Evolutionary conservation across 2,888 invertebrate genomes (phyloP).

Genomic region (Microctonus brassicae): DNA sequence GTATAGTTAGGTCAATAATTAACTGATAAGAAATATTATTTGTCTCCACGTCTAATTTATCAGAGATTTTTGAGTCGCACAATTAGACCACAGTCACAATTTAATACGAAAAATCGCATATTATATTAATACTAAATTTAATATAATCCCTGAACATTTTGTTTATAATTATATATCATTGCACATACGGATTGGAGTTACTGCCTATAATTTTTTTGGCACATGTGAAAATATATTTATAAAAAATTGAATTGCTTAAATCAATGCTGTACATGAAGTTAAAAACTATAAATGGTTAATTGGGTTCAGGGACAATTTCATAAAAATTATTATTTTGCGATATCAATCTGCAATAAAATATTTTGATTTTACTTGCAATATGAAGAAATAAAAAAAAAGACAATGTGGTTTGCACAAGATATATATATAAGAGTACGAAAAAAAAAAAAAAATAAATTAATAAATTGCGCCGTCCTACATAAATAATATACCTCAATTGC

Average conservation of each 20-base stretch:
- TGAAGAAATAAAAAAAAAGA: constrained; percentile 3
- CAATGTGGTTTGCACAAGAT: background rate
- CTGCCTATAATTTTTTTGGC: background rate
- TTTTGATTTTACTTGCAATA: background rate
- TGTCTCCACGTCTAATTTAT: background rate
- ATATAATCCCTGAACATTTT: constrained; percentile 24
- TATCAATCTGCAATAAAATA: constrained; percentile 24
- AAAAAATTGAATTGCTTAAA: constrained; percentile 9
- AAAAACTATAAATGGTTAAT: constrained; percentile 49
- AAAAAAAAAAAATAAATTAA: background rate
- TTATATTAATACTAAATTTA: background rate
- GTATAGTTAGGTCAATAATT: background rate
- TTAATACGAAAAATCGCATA: background rate
- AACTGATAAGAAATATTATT: constrained; percentile 24
- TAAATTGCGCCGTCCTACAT: constrained; percentile 26
- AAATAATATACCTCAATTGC: constrained; percentile 27
- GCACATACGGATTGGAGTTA: background rate
- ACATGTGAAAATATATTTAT: background rate
- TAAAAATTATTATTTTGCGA: constrained; percentile 47
- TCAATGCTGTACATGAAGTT: constrained; percentile 40
- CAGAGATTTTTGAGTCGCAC: constrained; percentile 27
- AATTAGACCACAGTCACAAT: constrained; percentile 12
- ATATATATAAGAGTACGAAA: too few relatives aligned
- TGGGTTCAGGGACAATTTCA: constrained; percentile 60
- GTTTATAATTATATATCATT: constrained; percentile 1